Percentiles rank a stretch among this genome's conserved stretches.
These are phyloP conservation scores for Drosophila insularis DNA, from an alignment of 1,140 invertebrate genomes.

Conservation along the genomic window DNA sequence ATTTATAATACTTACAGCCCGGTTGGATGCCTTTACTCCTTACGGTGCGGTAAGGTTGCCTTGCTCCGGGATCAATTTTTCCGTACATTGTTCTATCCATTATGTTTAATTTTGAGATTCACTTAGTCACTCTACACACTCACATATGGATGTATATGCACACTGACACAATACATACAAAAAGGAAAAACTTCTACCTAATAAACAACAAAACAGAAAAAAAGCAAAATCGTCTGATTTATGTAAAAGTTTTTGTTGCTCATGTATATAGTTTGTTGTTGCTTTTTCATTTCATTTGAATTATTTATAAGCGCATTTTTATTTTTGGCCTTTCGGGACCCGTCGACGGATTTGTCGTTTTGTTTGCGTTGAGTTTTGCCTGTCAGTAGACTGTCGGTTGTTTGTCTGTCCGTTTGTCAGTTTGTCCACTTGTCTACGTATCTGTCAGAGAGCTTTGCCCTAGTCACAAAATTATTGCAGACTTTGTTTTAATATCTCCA, in stretches of 20 bases:
- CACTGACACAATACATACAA: neutral
- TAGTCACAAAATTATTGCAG: neutral
- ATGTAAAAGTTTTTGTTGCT: slow-evolving; percentile 7
- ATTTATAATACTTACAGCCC: slow-evolving; percentile 88
- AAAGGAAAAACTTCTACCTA: neutral
- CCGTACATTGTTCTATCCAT: slow-evolving; percentile 95
- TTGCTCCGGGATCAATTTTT: slow-evolving; percentile 89
- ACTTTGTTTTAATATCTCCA: neutral
- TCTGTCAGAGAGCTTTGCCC: slow-evolving; percentile 2
- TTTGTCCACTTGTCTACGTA: neutral
- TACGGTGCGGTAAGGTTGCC: slow-evolving; percentile 90
- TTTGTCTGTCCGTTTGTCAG: neutral
- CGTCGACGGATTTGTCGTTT: slow-evolving; percentile 71
- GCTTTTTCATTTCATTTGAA: slow-evolving; percentile 45
- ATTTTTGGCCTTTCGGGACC: slow-evolving; percentile 69
- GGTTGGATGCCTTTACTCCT: slow-evolving; percentile 90
- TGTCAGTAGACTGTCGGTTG: slow-evolving; percentile 39
- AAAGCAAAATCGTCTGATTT: neutral
- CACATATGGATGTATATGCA: neutral
- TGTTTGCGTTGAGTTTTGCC: slow-evolving; percentile 65
- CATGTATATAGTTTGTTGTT: neutral
- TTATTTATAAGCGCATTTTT: slow-evolving; percentile 78
- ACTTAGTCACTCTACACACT: slow-evolving; percentile 33
- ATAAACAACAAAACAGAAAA: neutral
- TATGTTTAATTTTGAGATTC: slow-evolving; percentile 19